A percentile compares a stretch with the other conserved stretches of the same genome.
Conservation (phyloP, 2,888 invertebrate genomes). For the Ptychoptera contaminata region DNA sequence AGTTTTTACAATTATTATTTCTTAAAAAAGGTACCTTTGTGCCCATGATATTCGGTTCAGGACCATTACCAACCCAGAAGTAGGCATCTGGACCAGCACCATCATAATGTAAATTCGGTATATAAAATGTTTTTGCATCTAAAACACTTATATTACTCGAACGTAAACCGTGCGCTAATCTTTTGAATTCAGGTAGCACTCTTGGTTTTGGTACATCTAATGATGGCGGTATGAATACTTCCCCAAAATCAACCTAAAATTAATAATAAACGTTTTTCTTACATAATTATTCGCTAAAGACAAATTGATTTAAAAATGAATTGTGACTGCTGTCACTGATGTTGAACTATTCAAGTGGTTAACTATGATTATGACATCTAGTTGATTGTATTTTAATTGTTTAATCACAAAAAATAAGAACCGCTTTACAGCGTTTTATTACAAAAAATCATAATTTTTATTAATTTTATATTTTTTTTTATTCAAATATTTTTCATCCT, state of each 20-base stretch:
- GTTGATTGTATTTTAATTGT: too few relatives aligned
- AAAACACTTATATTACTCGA: conserved; percentile 84
- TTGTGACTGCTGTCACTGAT: too few relatives aligned
- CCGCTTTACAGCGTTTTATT: too few relatives aligned
- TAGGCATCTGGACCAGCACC: conserved; percentile 85
- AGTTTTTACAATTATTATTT: background rate
- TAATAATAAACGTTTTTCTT: conserved; percentile 2
- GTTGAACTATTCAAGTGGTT: too few relatives aligned
- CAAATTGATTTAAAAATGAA: too few relatives aligned
- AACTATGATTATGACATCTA: too few relatives aligned
- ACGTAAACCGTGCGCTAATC: conserved; percentile 73
- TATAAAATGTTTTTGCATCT: conserved; percentile 82
- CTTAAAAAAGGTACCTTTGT: conserved; percentile 41
- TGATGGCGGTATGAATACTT: conserved; percentile 58
- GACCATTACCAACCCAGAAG: conserved; percentile 87
- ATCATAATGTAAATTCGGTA: conserved; percentile 83
- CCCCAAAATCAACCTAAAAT: conserved; percentile 73
- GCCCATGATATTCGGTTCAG: conserved; percentile 64
- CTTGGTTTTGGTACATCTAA: conserved; percentile 66
- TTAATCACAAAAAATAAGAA: too few relatives aligned
- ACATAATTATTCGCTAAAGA: too few relatives aligned
- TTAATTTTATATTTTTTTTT: too few relatives aligned
- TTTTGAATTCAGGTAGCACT: conserved; percentile 70
- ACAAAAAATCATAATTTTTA: too few relatives aligned
- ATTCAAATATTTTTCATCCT: too few relatives aligned